Evolutionary conservation across 2,113 vertebrate genomes (phyloP), one percentile per base, ranked within the genome.

Genomic region (Sebastes fasciatus): DNA sequence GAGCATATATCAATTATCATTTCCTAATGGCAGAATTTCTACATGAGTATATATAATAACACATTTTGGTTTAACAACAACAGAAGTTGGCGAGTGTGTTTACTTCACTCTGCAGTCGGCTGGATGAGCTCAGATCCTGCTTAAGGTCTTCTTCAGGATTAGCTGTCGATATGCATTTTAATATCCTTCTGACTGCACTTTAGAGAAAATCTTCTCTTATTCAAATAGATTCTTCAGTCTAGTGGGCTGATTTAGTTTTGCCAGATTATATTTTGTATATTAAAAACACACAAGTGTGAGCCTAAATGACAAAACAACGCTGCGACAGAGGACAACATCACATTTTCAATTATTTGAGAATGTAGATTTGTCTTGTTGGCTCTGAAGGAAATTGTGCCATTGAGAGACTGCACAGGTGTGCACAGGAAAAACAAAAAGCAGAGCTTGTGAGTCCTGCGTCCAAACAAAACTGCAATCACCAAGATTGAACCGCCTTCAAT

Each of bases 121-220:
- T 48, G 21, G 57, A 57, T 83, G 43, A 81, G 51, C 75, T 79
- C 21, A 54, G 65, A 82, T 80, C 6, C 75, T 43, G 74, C 75
- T 80, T 84, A 79, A 83, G 67, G 78, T 78, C 61, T 66, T 70
- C 46, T 80, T 84, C 14, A 58, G 88, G 83, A 90, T 88, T 79
- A 89, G 74, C 74, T 70, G 42, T 57, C n/a, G 52, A 89, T 83
- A 81, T 78, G 46, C 54, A 60, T 79, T 86, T 86, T 74, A 86
- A 83, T 64, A 75, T 68, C 72, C 66, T 57, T 54, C 65, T 83
- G 58, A 54, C 48, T 51, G 68, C 57, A 71, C 19, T 72, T 71
- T 9, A 34, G 26, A 88, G 57, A 54, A 90, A 83, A 85, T 79
- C 77, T 40, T 63, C 83, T 84, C 64, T 43, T 71, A 40, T n/a